Conservation (phyloP, 2,113 vertebrate genomes). For the Chauna torquata region DNA sequence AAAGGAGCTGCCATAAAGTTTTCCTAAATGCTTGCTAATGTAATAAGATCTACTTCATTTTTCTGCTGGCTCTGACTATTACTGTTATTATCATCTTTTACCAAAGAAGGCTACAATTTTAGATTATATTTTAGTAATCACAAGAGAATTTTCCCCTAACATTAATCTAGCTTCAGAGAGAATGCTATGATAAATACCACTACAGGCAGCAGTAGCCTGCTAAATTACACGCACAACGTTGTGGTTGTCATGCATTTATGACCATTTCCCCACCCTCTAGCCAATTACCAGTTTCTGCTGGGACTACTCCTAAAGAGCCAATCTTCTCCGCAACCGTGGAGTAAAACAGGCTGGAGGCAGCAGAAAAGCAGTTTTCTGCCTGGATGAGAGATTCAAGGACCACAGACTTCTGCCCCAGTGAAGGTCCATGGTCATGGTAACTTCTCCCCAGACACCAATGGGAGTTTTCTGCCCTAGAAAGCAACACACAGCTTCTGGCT, state of each 20-base stretch:
- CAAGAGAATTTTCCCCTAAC: not conserved
- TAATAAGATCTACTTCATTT: not conserved
- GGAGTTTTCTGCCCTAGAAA: not conserved
- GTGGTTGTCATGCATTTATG: not conserved
- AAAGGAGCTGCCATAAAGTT: not conserved
- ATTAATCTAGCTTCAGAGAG: not conserved
- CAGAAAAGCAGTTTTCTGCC: not conserved
- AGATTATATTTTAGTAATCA: not conserved
- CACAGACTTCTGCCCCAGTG: not conserved
- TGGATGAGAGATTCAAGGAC: fast-evolving
- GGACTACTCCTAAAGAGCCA: not conserved
- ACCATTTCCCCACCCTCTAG: not conserved
- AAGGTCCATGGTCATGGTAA: fast-evolving
- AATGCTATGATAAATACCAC: not conserved
- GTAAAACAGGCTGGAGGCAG: not conserved
- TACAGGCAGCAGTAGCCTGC: fast-evolving
- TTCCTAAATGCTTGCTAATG: not conserved
- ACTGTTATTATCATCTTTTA: not conserved
- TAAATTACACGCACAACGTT: fast-evolving
- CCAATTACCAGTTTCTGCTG: not conserved
- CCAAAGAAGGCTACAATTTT: not conserved
- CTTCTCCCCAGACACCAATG: fast-evolving
- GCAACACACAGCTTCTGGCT: fast-evolving
- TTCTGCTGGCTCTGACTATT: not conserved
- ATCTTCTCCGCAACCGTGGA: not conserved